Conservation (phyloP, 2,888 invertebrate genomes). For the Melinaea marsaeus region DNA sequence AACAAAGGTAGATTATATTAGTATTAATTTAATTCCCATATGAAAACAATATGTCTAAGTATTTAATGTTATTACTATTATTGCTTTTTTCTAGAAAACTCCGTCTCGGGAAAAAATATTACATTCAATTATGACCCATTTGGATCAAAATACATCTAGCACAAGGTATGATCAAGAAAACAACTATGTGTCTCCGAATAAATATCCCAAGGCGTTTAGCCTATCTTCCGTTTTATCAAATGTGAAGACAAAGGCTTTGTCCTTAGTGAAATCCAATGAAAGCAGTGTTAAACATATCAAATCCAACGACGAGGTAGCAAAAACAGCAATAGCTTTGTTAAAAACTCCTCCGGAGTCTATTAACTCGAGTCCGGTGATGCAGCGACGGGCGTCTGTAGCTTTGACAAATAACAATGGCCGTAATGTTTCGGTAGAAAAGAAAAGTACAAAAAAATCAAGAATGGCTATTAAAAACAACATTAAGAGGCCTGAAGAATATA, state of each 20-base stretch:
- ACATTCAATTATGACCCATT: conserved; percentile 63
- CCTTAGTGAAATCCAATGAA: conserved; percentile 67
- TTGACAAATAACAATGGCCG: conserved; percentile 27
- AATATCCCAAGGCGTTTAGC: conserved; percentile 46
- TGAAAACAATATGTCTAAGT: too few relatives aligned
- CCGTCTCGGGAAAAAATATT: conserved; percentile 66
- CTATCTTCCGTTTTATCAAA: conserved; percentile 71
- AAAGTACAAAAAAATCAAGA: conserved; percentile 15
- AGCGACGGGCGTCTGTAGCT: conserved; percentile 25
- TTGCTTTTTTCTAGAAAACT: conserved; percentile 64
- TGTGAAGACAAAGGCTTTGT: conserved; percentile 74
- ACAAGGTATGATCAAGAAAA: conserved; percentile 38
- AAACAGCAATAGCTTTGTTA: conserved; percentile 51
- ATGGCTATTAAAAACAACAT: conserved; percentile 13
- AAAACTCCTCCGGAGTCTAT: conserved; percentile 59
- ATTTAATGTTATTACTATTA: neutral
- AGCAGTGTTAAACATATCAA: conserved; percentile 43
- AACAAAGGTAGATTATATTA: conserved; percentile 67
- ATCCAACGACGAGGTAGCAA: conserved; percentile 48
- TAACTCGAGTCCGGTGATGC: conserved; percentile 44
- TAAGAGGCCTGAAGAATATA: conserved; percentile 22
- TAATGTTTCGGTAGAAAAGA: conserved; percentile 17
- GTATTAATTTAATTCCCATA: neutral
- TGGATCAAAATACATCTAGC: conserved; percentile 56
- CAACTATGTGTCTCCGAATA: conserved; percentile 55